Base-by-base conservation (phyloP, 2,888 invertebrate species). In the Lamellibrachia satsuma region DNA sequence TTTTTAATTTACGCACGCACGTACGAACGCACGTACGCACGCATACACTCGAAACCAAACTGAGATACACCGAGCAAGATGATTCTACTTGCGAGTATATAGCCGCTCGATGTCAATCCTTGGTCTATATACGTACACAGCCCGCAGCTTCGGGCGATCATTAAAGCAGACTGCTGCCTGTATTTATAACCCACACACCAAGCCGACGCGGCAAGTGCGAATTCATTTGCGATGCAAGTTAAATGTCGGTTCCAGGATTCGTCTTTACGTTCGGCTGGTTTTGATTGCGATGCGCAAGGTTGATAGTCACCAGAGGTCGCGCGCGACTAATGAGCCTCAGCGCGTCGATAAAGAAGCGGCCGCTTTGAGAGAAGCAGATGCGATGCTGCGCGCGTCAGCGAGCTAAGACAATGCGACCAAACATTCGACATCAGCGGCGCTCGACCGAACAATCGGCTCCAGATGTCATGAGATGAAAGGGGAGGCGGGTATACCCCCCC, bases 261-360 rank as follows among this genome's bases (percentile, higher is more conserved):
- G 75, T n/a, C 3, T 75, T 22, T 75, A 4, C 22, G 75, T 22
- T 22, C 75, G 15, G 75, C 75, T 15, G 22, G 22, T 75, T 22
- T 75, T 75, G 3, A 75, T 3, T 75, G 75, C 22, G 22, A 15
- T 15, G 15, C 22, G 75, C 75, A 75, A 15, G 15, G 75, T 75
- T 75, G 15, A 75, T 75, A 75, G 75, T 75, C 75, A n/a, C 75
- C 75, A 75, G 75, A 22, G 75, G 75, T 75, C 75, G 75, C 75
- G 22, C 75, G 75, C 75, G 75, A 75, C 15, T 75, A 75, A 75
- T 75, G 15, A 75, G 75, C 22, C 75, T 15, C 75, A 75, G 22
- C 75, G 75, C 75, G 75, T n/a, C 75, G 75, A 75, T 75, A 75
- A 75, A 75, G 75, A 75, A 6, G 75, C 75, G 75, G 75, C 75